These are phyloP conservation scores for Drosophila nigritarsus DNA, from an alignment of 2,888 invertebrate species.

Conservation along the genomic window DNA sequence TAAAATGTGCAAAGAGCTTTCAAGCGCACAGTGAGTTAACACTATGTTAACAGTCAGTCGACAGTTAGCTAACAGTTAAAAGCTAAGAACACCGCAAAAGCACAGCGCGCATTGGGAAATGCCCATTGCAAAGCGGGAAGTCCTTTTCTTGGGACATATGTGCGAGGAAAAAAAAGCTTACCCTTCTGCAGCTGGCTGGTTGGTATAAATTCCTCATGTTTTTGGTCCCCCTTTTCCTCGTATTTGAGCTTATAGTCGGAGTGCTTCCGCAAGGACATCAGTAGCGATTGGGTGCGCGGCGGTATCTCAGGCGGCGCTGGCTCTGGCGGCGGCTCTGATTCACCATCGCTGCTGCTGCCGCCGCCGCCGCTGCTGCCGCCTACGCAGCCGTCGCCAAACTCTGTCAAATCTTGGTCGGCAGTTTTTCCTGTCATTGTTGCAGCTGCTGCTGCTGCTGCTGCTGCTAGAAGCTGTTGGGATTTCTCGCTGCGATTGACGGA, in stretches of 20 bases:
- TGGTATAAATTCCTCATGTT: slow-evolving; percentile 85
- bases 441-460: slow-evolving; percentile 28
- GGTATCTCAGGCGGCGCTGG: slow-evolving; percentile 95
- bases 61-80: neutral
- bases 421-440: slow-evolving; percentile 44
- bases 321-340: slow-evolving; percentile 91
- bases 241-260: slow-evolving; percentile 85
- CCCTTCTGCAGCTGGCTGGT: slow-evolving; percentile 82
- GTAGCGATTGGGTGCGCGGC: slow-evolving; percentile 93
- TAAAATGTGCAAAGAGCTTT: slow-evolving; percentile 8
- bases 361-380: slow-evolving; percentile 63
- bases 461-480: slow-evolving; percentile 41
- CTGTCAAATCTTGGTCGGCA: slow-evolving; percentile 60
- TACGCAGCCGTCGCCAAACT: slow-evolving; percentile 61
- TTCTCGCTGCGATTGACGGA: slow-evolving; percentile 70
- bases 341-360: slow-evolving; percentile 66
- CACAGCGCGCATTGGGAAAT: neutral
- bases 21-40: neutral
- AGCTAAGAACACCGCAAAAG: slow-evolving; percentile 5
- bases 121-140: neutral
- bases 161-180: slow-evolving; percentile 34
- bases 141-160: slow-evolving; percentile 4
- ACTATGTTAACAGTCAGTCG: neutral
- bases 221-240: slow-evolving; percentile 85
- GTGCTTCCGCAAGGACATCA: slow-evolving; percentile 85